Base-by-base conservation (phyloP, 2,113 vertebrate genomes). In the Trachemys scripta region DNA sequence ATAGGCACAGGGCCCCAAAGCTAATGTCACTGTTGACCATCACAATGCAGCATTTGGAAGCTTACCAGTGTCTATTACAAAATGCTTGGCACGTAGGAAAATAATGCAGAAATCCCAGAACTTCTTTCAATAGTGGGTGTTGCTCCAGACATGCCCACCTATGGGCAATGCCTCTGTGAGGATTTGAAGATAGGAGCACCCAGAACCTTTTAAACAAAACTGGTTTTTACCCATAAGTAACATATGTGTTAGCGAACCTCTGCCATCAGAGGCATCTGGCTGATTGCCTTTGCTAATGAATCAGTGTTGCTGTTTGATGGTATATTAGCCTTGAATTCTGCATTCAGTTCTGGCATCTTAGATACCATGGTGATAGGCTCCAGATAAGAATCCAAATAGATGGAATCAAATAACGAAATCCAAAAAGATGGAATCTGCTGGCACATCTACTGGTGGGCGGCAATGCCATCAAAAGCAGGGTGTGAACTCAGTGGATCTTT, bases 281-380 rank as follows among this genome's bases (percentile, higher is more conserved):
- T 1, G 0, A 31, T 45, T 76, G 38, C 20, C 72, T 45, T 22
- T 76, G 1, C 7, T 35, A 57, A 14, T 42, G 8, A 8, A 72
- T 72, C n/a, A 38, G 19, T 38, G 19, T 22, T 80, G 69, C 16
- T 42, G 10, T 79, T 35, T 2, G 0, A 0, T 7, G 53, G 5
- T 27, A 5, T 4, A 80, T 8, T 89, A 62, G 27, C 17, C 75
- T 50, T 49, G 35, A 4, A 42, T 87, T 6, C 45, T 79, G 84
- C 57, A 45, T 59, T 45, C 85, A 86, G 62, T 84, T 14, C 10
- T 0, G 0, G 35, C 8, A 72, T 22, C 42, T 78, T 14, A 47
- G 6, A 11, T 0, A 2, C 4, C 31, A 56, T 0, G 22, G 1
- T 7, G 4, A 90, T 20, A 2, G 42, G 8, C 42, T 78, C 24